These are phyloP conservation scores for Scortum barcoo DNA, from an alignment of 2,113 vertebrate genomes.

Conservation along the genomic window DNA sequence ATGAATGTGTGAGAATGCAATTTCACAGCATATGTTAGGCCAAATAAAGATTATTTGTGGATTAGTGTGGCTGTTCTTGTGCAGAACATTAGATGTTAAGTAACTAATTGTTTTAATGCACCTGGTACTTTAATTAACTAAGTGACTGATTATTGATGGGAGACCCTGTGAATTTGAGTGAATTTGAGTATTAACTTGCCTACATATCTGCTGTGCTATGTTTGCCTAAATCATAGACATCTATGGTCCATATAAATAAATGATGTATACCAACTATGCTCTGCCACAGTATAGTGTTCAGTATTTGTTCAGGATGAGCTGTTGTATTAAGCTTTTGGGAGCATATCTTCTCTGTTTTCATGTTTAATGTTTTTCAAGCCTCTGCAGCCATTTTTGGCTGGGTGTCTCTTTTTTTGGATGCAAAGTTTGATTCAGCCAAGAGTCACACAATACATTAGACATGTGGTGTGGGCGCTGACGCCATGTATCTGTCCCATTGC, in stretches of 20 bases:
- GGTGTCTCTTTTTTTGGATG: not conserved
- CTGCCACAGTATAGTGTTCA: not conserved
- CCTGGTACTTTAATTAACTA: not conserved
- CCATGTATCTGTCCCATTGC: constrained; percentile 11
- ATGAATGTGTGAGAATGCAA: not conserved
- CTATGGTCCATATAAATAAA: not conserved
- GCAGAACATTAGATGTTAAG: not conserved
- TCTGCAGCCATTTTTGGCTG: constrained; percentile 1
- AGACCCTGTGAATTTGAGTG: not conserved
- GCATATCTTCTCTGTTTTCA: not conserved
- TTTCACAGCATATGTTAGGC: not conserved
- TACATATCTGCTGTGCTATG: too few relatives aligned
- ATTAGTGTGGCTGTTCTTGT: not conserved
- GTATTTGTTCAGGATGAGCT: not conserved
- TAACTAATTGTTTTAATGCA: not conserved
- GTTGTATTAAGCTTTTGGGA: not conserved
- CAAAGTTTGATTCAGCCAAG: constrained; percentile 6
- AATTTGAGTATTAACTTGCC: not conserved
- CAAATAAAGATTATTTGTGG: not conserved
- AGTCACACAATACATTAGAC: constrained; percentile 31
- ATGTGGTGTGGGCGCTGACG: not conserved
- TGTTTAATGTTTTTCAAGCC: not conserved
- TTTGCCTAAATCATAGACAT: not conserved
- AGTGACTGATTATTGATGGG: not conserved
- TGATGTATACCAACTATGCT: not conserved